Percentiles rank a stretch among this genome's conserved stretches.
These are phyloP conservation scores for Onychostruthus taczanowskii DNA, from an alignment of 2,113 vertebrate species.

Conservation along the genomic window DNA sequence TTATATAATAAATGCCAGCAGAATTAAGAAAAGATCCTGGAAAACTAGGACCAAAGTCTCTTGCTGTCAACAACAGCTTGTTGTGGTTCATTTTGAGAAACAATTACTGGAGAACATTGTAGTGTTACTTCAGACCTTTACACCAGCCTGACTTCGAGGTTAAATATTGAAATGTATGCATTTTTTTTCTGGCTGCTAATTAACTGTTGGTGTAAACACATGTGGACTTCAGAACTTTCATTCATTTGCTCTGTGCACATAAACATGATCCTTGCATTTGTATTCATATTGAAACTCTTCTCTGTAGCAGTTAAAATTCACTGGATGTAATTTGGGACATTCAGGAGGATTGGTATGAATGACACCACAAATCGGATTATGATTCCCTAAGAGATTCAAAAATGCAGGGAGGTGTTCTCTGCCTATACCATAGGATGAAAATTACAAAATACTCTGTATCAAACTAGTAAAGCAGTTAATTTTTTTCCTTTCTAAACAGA, in stretches of 20 bases:
- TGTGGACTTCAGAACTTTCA: neutral
- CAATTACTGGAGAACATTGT: neutral
- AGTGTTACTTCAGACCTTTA: neutral
- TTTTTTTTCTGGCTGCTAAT: neutral
- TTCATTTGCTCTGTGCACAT: neutral
- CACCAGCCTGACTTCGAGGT: neutral
- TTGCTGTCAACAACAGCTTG: neutral
- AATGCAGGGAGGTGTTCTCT: neutral
- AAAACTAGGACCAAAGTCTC: neutral
- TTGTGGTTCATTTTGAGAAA: neutral
- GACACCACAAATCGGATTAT: neutral
- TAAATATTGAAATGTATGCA: neutral
- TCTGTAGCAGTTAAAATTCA: neutral
- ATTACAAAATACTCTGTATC: neutral
- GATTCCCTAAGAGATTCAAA: neutral
- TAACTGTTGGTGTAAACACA: neutral
- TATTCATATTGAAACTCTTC: neutral
- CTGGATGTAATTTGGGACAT: neutral
- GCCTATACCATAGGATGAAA: neutral
- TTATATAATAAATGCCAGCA: neutral
- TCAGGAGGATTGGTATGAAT: neutral
- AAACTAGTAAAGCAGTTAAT: neutral
- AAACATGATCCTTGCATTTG: neutral
- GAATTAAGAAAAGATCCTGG: neutral
- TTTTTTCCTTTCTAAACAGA: neutral